A percentile compares a stretch with the other conserved stretches of the same genome.
Evolutionary conservation across 2,113 vertebrate species (phyloP).

Genomic region (Rostratula benghalensis): DNA sequence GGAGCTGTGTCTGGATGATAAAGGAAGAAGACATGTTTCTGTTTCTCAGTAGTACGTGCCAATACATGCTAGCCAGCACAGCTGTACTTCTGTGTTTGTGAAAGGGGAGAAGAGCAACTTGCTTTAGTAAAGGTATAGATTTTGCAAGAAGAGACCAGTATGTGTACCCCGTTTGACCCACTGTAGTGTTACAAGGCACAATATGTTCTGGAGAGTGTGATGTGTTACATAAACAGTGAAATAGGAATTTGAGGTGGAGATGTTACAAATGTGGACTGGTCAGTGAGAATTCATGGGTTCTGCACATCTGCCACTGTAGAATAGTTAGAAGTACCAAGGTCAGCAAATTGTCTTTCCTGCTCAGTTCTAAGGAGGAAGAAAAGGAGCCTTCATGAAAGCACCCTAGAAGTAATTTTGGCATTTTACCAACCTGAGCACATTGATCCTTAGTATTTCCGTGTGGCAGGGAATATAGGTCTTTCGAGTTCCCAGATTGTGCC

Average conservation of each 20-base stretch:
- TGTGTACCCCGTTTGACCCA: neutral
- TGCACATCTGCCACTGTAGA: neutral
- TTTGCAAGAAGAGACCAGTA: neutral
- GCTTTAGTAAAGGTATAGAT: neutral
- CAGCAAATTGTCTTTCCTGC: neutral
- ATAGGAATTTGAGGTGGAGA: neutral
- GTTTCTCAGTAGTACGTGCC: rapidly evolving
- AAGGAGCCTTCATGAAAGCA: neutral
- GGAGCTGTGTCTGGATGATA: neutral
- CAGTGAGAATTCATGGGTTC: neutral
- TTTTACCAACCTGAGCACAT: neutral
- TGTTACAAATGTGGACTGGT: neutral
- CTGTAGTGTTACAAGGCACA: neutral
- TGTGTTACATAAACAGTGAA: neutral
- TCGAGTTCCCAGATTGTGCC: neutral
- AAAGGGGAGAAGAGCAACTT: neutral
- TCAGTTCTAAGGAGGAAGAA: neutral
- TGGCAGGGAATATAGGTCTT: neutral
- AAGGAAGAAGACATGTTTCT: neutral
- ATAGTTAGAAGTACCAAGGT: neutral
- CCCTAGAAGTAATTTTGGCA: neutral
- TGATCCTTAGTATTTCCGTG: neutral
- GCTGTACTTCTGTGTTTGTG: neutral
- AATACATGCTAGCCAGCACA: neutral
- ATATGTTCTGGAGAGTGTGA: neutral